Base-by-base conservation (phyloP, 2,113 vertebrate genomes). In the Tupaia chinensis region DNA sequence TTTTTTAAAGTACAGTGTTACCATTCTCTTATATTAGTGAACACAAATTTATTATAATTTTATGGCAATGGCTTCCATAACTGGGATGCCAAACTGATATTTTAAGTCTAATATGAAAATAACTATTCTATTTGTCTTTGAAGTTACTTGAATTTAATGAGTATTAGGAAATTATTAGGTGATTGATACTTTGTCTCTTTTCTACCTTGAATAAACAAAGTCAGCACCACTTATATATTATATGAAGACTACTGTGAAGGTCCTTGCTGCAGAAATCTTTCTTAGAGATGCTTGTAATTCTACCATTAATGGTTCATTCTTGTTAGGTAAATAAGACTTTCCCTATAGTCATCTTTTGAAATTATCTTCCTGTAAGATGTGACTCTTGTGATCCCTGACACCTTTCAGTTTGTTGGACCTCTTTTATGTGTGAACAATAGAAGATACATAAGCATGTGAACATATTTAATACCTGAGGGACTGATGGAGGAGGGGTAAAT, bases 121-220 rank as follows among this genome's bases (percentile, higher is more conserved):
- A 69, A 80, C 2, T 68, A 83, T 83, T 83, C 13, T 80, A 54
- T 76, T 83, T 97, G 94, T 88, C 70, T 95, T 86, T 93, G 29
- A 80, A 93, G 89, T 32, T 32, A 76, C 74, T 76, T 79, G 32
- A 83, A 79, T 58, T 44, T 80, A 82, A 82, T 84, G 5, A 60
- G 3, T 29, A 63, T 84, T 84, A 88, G 58, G 44, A 83, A 70
- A 76, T 88, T 10, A 76, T 76, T 82, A 74, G 54, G 32, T 76
- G 61, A 87, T 7, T 87, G 17, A 86, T 74, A 14, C 15, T 91
- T 70, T 60, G 23, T 16, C 14, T 77, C 56, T 83, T 87, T 95
- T 80, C 53, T 81, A 56, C 6, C 16, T 84, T 4, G 23, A 90
- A 3, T 80, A 92, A 92, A 22, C 29, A 23, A 74, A 54, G 25